Evolutionary conservation across 2,797 vertebrate genomes (phyloP).

Genomic region (Mus minutoides): DNA sequence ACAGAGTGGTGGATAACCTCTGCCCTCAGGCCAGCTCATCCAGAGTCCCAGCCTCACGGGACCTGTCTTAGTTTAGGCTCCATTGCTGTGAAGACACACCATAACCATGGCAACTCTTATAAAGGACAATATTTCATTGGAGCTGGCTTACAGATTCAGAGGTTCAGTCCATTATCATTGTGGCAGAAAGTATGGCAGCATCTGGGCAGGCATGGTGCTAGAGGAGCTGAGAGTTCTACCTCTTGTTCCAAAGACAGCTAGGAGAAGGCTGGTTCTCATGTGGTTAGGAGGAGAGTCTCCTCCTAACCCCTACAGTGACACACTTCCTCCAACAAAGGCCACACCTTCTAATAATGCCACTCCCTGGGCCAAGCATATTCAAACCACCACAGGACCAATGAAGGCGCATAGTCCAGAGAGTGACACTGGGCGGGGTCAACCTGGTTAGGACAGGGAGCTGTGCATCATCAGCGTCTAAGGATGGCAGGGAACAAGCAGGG

Average conservation of each 20-base stretch:
- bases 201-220: neutral
- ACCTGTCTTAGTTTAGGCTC: neutral
- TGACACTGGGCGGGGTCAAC: accelerated
- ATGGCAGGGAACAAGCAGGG: neutral
- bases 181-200: neutral
- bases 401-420: neutral
- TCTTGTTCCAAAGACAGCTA: neutral
- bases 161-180: neutral
- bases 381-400: neutral
- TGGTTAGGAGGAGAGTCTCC: neutral
- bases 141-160: neutral
- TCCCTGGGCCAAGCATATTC: neutral
- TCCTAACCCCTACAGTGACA: neutral
- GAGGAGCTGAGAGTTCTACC: neutral
- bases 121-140: neutral
- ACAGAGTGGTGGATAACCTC: neutral
- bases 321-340: neutral
- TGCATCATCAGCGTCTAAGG: neutral
- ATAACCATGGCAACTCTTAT: neutral
- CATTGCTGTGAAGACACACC: neutral
- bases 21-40: too few relatives aligned
- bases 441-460: neutral
- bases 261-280: neutral
- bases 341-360: neutral
- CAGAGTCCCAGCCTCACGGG: neutral